phyloP scores from a whole-genome alignment of 2,113 vertebrate species.

The Xyrauchen texanus region DNA sequence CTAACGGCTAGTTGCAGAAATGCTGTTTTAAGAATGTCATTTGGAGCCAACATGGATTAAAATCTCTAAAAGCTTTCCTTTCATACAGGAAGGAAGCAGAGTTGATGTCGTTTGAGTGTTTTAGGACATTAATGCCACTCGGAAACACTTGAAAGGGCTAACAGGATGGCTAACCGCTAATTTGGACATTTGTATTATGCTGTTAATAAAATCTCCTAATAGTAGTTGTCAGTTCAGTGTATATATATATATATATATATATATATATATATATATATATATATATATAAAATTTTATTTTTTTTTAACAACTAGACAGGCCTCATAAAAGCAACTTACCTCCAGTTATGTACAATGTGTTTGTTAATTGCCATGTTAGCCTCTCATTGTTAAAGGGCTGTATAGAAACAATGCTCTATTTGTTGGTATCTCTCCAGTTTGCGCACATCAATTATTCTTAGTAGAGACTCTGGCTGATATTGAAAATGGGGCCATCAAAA shows the following conservation, averaged over 20 bases:
- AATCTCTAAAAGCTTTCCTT: constrained; percentile 2
- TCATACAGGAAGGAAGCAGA: background rate
- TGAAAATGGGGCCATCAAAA: constrained; percentile 60
- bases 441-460: background rate
- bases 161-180: constrained; percentile 36
- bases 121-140: constrained; percentile 20
- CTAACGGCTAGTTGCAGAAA: background rate
- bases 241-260: too few relatives aligned
- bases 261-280: too few relatives aligned
- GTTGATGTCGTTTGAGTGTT: background rate
- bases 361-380: constrained; percentile 3
- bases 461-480: constrained; percentile 44
- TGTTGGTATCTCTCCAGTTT: constrained; percentile 5
- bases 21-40: constrained; percentile 11
- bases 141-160: constrained; percentile 41
- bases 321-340: constrained; percentile 26
- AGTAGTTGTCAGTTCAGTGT: background rate
- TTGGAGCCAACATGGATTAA: constrained; percentile 16
- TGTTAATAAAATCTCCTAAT: constrained; percentile 28
- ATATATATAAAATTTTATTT: too few relatives aligned
- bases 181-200: constrained; percentile 32
- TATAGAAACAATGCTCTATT: background rate
- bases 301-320: constrained; percentile 36
- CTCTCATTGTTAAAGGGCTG: constrained; percentile 7
- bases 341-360: background rate